Base-by-base conservation (phyloP, 2,797 vertebrate genomes). In the Tadarida brasiliensis region DNA sequence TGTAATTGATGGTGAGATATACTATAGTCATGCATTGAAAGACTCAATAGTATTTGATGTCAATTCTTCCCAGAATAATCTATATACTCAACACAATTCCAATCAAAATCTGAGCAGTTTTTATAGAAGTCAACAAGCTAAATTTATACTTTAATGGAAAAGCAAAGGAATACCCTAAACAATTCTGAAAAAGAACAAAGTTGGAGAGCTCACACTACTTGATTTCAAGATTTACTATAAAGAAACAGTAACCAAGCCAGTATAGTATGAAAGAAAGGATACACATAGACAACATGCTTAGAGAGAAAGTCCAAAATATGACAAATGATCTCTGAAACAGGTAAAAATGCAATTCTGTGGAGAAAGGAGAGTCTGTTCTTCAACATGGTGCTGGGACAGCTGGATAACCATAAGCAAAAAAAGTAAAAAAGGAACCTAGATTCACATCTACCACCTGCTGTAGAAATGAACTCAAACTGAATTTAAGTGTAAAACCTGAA, bases 131-230 rank as follows among this genome's bases (percentile, higher is more conserved):
- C 57, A 44, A 30, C 11, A 77, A 59, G 54, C 28, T 68, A 16
- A 85, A 20, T 71, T 87, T 78, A 78, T 59, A 28, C n/a, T 83
- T 68, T 68, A 33, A 61, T 68, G n/a, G 26, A 68, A 92, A 92
- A 73, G 19, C 20, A 84, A 88, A 90, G 39, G n/a, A 82, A 68
- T 9, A 57, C 8, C 44, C 26, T 30, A 81, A 90, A 28, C 20
- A 90, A 67, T 57, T 67, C 30, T 67, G 47, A 71, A 80, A 59
- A 85, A 73, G 65, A 73, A 44, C 26, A 14, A 61, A 54, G 30
- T 11, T 70, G 6, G 39, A 68, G 44, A 65, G 33, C 54, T 90
- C n/a, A 19, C 7, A 51, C 26, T 74, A 11, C 20, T 47, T 59
- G 26, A 76, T 70, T 68, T 51, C 39, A 28, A 67, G 68, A 82